phyloP scores from a whole-genome alignment of 2,888 invertebrate genomes.

The Ypsolopha sequella region DNA sequence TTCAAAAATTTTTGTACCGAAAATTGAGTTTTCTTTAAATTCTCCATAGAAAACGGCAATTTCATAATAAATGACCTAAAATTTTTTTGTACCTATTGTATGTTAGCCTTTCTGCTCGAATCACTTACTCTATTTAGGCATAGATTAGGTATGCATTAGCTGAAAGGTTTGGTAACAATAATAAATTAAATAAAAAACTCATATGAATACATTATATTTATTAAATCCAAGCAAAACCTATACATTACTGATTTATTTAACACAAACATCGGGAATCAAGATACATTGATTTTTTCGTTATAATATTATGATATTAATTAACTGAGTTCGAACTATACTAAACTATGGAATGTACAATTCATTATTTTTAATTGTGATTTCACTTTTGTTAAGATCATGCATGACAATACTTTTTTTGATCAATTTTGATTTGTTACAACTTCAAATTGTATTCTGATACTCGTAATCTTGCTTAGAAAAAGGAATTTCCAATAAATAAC shows the following conservation, averaged over 20 bases:
- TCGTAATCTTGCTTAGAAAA: too few species aligned
- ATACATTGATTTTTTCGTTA: slow-evolving; percentile 15
- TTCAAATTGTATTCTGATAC: too few species aligned
- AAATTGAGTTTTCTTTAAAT: too few species aligned
- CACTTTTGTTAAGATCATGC: neutral
- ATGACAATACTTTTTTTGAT: neutral
- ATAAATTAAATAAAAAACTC: neutral
- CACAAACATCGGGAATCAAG: slow-evolving; percentile 32
- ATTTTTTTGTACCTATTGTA: too few species aligned
- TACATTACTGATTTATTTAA: slow-evolving; percentile 39
- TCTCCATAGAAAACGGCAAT: too few species aligned
- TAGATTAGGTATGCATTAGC: too few species aligned
- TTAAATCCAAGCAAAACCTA: slow-evolving; percentile 42
- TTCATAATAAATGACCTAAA: too few species aligned
- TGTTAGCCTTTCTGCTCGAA: too few species aligned
- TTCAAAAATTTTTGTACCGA: too few species aligned
- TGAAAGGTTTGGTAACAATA: neutral
- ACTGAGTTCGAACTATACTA: neutral
- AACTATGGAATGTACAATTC: neutral
- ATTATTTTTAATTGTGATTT: neutral
- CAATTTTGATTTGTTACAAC: neutral
- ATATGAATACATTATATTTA: slow-evolving; percentile 27
- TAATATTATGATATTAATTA: slow-evolving; percentile 9
- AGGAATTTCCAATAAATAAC: too few species aligned
- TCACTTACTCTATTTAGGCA: too few species aligned